Evolutionary conservation across 2,113 vertebrate genomes (phyloP), one percentile per base, ranked within the genome.

Genomic region (Emydura subglobosa): DNA sequence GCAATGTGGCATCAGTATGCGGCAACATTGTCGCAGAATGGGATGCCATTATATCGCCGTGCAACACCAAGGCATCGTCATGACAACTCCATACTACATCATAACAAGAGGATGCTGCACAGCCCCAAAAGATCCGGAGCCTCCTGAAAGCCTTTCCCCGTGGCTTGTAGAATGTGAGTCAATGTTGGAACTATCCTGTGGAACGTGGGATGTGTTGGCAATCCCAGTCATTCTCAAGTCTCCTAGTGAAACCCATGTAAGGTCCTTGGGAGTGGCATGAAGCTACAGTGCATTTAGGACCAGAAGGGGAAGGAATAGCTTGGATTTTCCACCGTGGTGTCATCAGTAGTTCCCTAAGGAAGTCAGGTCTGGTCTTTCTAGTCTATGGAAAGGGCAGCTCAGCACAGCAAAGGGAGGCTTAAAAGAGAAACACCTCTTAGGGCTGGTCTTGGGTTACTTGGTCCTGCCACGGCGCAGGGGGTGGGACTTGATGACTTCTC

Each of bases 311-410:
- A 16, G 51, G 82, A 82, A 34, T 5, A n/a, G 31, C 34, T 68
- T 34, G 34, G 31, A 13, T 85, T 72, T 85, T 82, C 82, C 0
- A 0, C 42, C 49, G 49, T 16, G 10, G 12, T 34, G 81, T 44
- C 25, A 12, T 25, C 54, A 88, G 21, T 4, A 1, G 21, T 25
- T 42, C 4, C 51, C 5, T 6, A 22, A 54, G 49, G 55, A 82
- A 4, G 31, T 11, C 39, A 65, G 76, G 31, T 16, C 25, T 0
- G 0, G 19, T 49, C 79, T 53, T 39, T 39, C 79, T 51, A 12
- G 22, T 21, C 16, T 17, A 19, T 17, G 31, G 27, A 61, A 54
- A 91, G 31, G 12, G 42, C 47, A 85, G 29, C n/a, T 78, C 0
- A 0, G 55, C 31, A 82, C 14, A 79, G 42, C n/a, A 55, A 39